Base-by-base conservation (phyloP, 2,113 vertebrate genomes). In the Myrmecophaga tridactyla region DNA sequence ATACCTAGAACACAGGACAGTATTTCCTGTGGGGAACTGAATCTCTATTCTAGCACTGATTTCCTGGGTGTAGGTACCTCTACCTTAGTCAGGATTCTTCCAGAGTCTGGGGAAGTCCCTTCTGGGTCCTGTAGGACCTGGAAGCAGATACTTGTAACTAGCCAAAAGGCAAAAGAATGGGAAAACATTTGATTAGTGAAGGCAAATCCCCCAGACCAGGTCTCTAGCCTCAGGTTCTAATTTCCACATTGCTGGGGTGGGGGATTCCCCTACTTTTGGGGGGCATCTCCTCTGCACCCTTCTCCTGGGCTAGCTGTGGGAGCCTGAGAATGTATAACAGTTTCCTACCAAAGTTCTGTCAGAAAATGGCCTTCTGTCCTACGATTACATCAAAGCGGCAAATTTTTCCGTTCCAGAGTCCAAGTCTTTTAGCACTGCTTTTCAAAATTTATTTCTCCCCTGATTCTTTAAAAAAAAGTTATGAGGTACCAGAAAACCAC, bases 361-460 rank as follows among this genome's bases (percentile, higher is more conserved):
- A 85, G 21, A 80, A 90, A 92, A 92, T 67, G 15, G 1, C 10
- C 27, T 25, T 82, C 39, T 89, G 92, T 39, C 17, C 34, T 84
- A 72, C 29, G 46, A 56, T 83, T 89, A 36, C 51, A 63, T 20
- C 10, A 48, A 92, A 96, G 23, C 43, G 39, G 20, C 51, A n/a
- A 93, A 17, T 48, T 18, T 90, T 96, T 80, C 65, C 77, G 87
- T 1, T 29, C 15, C 43, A n/a, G 25, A 65, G 9, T 23, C 43
- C 23, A 80, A 92, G 34, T 53, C 13, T 76, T 76, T 88, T n/a
- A n/a, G n/a, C n/a, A n/a, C n/a, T n/a, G 62, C 41, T 51, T 84
- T 56, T 58, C 2, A 86, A 11, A 29, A 58, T 80, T 96, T 80
- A 89, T 92, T 95, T 95, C 36, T 92, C 70, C 85, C 90, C 41